These are phyloP conservation scores for Pristionchus japonicus DNA, from an alignment of 2,888 invertebrate genomes.

Conservation along the genomic window DNA sequence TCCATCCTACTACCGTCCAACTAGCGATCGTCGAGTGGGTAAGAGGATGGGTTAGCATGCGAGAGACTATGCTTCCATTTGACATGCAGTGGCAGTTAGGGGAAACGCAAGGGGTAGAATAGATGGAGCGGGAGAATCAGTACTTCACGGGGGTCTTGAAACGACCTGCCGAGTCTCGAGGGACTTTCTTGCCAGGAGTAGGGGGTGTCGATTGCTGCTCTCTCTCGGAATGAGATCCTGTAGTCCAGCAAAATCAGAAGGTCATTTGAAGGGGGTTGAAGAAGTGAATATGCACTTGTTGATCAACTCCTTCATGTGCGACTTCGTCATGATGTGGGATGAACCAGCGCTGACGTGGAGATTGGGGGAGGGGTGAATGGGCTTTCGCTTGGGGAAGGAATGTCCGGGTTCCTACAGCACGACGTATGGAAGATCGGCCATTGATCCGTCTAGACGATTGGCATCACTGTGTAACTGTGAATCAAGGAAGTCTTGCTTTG, in stretches of 20 bases:
- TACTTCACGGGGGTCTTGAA: no score
- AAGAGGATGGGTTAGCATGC: no score
- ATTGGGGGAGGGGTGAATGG: not conserved
- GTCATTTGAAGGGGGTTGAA: not conserved
- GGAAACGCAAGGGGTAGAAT: no score
- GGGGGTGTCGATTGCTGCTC: not conserved
- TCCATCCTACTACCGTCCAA: no score
- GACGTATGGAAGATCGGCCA: conserved; percentile 31
- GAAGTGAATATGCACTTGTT: not conserved
- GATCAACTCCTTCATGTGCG: conserved; percentile 13
- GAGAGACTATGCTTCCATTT: no score
- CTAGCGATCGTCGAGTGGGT: no score
- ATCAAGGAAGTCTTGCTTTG: not conserved
- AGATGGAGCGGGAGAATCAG: no score
- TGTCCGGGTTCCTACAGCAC: not conserved
- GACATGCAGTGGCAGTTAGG: no score
- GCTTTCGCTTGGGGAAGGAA: not conserved
- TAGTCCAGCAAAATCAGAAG: not conserved
- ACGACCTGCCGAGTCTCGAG: no score
- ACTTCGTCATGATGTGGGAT: not conserved
- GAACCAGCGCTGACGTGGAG: not conserved
- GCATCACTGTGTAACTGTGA: conserved; percentile 48
- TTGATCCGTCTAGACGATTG: conserved; percentile 47
- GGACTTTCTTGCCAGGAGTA: no score
- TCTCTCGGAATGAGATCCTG: not conserved